phyloP scores from a whole-genome alignment of 2,888 invertebrate species.

The Steinernema carpocapsae region DNA sequence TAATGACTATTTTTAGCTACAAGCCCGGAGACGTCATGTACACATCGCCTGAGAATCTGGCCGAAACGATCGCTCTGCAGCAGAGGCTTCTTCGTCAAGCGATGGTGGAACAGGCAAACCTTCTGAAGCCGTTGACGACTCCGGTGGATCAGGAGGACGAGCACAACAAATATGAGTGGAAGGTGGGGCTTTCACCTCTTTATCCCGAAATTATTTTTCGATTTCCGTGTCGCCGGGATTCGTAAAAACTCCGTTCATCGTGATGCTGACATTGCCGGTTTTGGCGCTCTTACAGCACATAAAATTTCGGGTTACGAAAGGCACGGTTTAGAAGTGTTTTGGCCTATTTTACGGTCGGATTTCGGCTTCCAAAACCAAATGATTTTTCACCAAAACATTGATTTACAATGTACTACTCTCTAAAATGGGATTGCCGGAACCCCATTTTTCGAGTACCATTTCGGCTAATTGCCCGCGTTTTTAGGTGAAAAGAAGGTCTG shows the following conservation, averaged over 20 bases:
- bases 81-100: slow-evolving; percentile 74
- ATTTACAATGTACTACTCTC: too few relatives aligned
- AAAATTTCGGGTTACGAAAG: too few relatives aligned
- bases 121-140: background rate
- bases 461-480: background rate
- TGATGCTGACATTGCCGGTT: too few relatives aligned
- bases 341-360: too few relatives aligned
- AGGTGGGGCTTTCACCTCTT: slow-evolving; percentile 73
- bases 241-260: too few relatives aligned
- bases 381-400: too few relatives aligned
- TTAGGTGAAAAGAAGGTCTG: slow-evolving; percentile 76
- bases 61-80: slow-evolving; percentile 77
- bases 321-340: background rate
- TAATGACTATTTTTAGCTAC: slow-evolving; percentile 2
- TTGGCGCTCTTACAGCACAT: too few relatives aligned
- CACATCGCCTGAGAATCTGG: slow-evolving; percentile 77
- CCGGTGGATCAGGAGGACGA: slow-evolving; percentile 46
- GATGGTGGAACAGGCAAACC: slow-evolving; percentile 51
- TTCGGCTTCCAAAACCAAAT: too few relatives aligned
- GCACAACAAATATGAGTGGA: slow-evolving; percentile 74
- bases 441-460: background rate
- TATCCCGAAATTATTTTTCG: too few relatives aligned
- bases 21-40: slow-evolving; percentile 76
- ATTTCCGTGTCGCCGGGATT: too few relatives aligned
- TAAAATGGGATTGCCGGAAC: too few relatives aligned